Conservation (phyloP, 2,888 invertebrate genomes). For the Ernsta delagoae region DNA sequence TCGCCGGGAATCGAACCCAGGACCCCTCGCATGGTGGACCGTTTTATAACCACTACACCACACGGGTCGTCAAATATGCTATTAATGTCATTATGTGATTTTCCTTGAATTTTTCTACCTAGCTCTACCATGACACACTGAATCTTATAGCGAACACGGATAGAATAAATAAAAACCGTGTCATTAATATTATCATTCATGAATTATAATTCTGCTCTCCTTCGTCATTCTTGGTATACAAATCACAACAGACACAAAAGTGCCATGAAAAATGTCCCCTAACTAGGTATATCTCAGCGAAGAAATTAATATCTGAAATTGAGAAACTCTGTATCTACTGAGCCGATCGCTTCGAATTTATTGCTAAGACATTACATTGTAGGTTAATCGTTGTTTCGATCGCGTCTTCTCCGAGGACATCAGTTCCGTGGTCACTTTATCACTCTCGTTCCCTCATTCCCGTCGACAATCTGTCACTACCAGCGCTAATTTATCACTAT, state of each 20-base stretch:
- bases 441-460: conserved; percentile 16
- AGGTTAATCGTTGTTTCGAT: conserved; percentile 47
- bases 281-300: conserved; percentile 22
- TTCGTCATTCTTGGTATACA: too few relatives aligned
- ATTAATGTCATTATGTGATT: too few relatives aligned
- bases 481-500: conserved; percentile 1
- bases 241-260: conserved; percentile 3
- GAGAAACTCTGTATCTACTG: conserved; percentile 24
- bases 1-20: too few relatives aligned
- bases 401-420: conserved; percentile 14
- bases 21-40: too few relatives aligned
- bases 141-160: too few relatives aligned
- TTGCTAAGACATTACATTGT: conserved; percentile 31
- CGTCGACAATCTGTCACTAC: conserved; percentile 17
- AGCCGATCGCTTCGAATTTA: conserved; percentile 33
- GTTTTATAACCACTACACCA: too few relatives aligned
- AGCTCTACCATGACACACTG: too few relatives aligned
- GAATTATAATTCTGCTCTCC: too few relatives aligned
- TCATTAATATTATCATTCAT: too few relatives aligned
- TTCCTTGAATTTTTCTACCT: too few relatives aligned
- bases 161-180: too few relatives aligned
- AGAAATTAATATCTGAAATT: conserved; percentile 33
- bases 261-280: conserved; percentile 23
- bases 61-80: too few relatives aligned
- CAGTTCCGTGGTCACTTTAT: conserved; percentile 12